Evolutionary conservation across 2,113 vertebrate genomes (phyloP), one percentile per base, ranked within the genome.

Genomic region (Hippocampus guttulatus): DNA sequence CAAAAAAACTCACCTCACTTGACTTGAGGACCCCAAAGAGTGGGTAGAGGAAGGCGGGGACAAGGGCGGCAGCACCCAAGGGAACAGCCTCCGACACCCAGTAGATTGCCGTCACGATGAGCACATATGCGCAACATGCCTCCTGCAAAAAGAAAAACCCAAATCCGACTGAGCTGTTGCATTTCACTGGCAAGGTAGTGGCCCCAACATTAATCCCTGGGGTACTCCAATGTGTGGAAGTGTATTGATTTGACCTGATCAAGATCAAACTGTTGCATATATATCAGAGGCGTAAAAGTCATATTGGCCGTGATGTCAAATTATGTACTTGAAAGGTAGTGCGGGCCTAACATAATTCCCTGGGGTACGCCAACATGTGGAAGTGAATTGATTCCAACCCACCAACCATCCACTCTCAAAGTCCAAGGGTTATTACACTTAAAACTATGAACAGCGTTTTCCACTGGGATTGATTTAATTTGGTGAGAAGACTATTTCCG

Each of bases 41-140:
- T 0, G 97, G 97, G 67, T 97, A 99, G 3, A 99, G 93, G 88
- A 99, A 98, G 47, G 97, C 96, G 0, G 97, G 96, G 23, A 99
- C 95, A 73, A 99, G 88, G 18, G 97, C 96, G 14, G 96, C 97
- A 21, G 96, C 97, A 51, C 97, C 97, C 1, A 99, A 90, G 0
- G 97, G 97, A 61, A 98, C 96, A 0, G 95, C 97, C 88, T 99
- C 96, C 0, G 96, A 98, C 41, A 98, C 95, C 97, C 97, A 99
- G 85, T 95, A 98, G 18, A 97, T 91, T 0, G 96, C 96, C 0
- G 96, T 99, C 83, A 99, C 96, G 0, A 96, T 91, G 80, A 99
- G 81, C 87, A 98, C 96, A 0, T 99, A 99, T 0, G 96, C 97
- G 62, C 97, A 99, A 0, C 95, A 93, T 0, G 96, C 94, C 83